These are phyloP conservation scores for Dasypus novemcinctus DNA, from an alignment of 2,113 vertebrate genomes.

Conservation along the genomic window DNA sequence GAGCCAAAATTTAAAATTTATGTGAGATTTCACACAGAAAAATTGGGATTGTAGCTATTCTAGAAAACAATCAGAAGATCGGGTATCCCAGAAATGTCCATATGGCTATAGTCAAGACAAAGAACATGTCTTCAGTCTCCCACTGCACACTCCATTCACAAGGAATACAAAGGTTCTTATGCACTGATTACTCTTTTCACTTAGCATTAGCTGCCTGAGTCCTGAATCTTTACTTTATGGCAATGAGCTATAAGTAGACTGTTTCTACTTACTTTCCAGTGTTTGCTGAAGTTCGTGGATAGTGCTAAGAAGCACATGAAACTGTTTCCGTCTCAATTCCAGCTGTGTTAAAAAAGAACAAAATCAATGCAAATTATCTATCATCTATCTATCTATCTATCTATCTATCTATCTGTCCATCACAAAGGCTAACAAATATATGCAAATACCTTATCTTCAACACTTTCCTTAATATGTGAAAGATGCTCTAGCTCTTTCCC, in stretches of 20 bases:
- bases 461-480: slow-evolving; percentile 96
- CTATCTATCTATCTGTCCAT: not conserved
- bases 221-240: not conserved
- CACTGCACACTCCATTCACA: not conserved
- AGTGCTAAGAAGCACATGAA: slow-evolving; percentile 97
- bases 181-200: not conserved
- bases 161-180: not conserved
- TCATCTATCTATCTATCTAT: too few species aligned
- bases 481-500: slow-evolving; percentile 97
- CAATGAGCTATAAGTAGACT: not conserved
- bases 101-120: not conserved
- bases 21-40: not conserved
- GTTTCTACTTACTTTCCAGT: slow-evolving; percentile 92
- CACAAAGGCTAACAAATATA: not conserved
- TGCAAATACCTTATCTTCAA: slow-evolving; percentile 94
- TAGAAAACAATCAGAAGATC: not conserved
- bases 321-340: slow-evolving; percentile 97
- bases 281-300: slow-evolving; percentile 99
- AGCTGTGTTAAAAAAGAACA: slow-evolving; percentile 83
- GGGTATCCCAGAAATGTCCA: not conserved
- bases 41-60: not conserved
- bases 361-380: not conserved
- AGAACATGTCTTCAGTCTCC: not conserved
- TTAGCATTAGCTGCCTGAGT: not conserved
- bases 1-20: slow-evolving; percentile 38